Base-by-base conservation (phyloP, 1,140 invertebrate species). In the Drosophila virilis region DNA sequence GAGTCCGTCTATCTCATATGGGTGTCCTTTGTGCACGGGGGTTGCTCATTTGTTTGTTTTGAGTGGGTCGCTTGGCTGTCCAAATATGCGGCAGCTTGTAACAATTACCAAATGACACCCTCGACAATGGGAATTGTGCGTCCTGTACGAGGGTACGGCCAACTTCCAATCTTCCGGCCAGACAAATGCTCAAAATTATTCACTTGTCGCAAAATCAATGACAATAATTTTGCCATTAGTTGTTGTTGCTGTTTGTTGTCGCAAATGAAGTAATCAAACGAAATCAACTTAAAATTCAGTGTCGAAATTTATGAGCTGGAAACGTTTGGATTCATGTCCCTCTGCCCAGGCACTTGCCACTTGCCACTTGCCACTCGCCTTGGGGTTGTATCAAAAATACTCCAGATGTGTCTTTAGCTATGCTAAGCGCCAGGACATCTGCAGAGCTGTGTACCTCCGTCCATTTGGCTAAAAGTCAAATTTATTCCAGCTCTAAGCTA, bases 21-120 rank as follows among this genome's bases (percentile, higher is more conserved):
- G 22, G 73, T 64, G 51, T 55, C 37, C 62, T 43, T 38, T 58
- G 50, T 61, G 66, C 6, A 38, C 10, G 40, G 59, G 82, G 82
- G 82, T 85, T 80, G 40, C 69, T 78, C 71, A 85, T 90, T 90
- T 89, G 78, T 86, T 81, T 90, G 78, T 80, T 81, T 90, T 90
- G 78, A 79, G 77, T 80, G 69, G 66, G 70, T 70, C 52, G 79
- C 52, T 38, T 54, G 40, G 62, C 76, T 88, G 79, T 89, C 84
- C 84, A 86, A 86, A 86, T 86, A 86, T 88, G 82, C 83, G 82
- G 82, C 82, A 86, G 83, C 82, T 86, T 90, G 88, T 90, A 90
- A 75, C 88, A 90, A 90, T 90, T 90, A 91, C 88, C 77, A 90
- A 90, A 90, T 90, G 88, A 91, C 88, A 90, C 88, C 88, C 88